Conservation (phyloP, 1,140 invertebrate genomes). For the Drosophila malerkotliana region DNA sequence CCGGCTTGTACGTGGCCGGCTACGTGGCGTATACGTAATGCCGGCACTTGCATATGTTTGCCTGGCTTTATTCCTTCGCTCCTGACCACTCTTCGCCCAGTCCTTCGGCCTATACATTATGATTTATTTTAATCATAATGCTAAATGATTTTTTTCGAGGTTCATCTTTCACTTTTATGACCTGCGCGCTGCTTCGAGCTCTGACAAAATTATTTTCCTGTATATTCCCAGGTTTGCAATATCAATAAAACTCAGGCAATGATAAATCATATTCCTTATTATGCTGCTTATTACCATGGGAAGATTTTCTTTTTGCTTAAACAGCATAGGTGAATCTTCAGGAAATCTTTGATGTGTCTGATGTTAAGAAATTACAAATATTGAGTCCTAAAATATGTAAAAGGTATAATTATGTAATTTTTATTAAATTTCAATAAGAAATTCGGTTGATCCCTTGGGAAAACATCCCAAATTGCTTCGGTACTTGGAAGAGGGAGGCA, state of each 20-base stretch:
- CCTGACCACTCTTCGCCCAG: background rate
- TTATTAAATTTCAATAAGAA: background rate
- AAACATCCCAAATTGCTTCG: background rate
- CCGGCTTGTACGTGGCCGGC: conserved; percentile 56
- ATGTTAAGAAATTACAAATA: too few species aligned
- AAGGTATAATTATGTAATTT: too few species aligned
- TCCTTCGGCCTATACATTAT: conserved; percentile 54
- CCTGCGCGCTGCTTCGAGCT: conserved; percentile 29
- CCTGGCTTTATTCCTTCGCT: conserved; percentile 19
- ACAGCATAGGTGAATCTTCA: conserved; percentile 26
- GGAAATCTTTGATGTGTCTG: background rate
- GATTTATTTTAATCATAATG: conserved; percentile 83
- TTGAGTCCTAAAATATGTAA: too few species aligned
- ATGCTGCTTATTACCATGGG: conserved; percentile 27
- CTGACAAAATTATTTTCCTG: conserved; percentile 67
- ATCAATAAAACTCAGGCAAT: conserved; percentile 39
- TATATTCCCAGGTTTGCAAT: conserved; percentile 41
- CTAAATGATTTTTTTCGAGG: conserved; percentile 71
- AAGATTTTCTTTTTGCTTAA: background rate
- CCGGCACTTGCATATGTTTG: conserved; percentile 49
- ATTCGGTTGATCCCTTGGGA: background rate
- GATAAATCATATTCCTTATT: conserved; percentile 32
- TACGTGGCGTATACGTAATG: conserved; percentile 76
- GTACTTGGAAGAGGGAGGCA: background rate
- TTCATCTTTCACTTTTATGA: conserved; percentile 69